These are phyloP conservation scores for Pogonophryne albipinna DNA, from an alignment of 2,797 vertebrate species.

Conservation along the genomic window DNA sequence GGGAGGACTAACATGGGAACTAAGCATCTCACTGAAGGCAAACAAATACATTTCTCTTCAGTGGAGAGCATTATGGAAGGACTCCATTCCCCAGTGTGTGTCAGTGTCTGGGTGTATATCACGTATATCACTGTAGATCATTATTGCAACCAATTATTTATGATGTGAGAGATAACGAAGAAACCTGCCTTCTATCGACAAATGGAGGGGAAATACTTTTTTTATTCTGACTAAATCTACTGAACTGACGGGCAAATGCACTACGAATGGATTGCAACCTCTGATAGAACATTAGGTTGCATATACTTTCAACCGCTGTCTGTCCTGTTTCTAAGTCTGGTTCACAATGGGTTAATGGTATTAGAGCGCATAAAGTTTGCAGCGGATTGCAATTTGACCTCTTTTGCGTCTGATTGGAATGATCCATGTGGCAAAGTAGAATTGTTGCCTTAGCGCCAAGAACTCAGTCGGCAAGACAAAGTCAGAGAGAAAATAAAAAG, in stretches of 20 bases:
- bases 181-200: slow-evolving; percentile 14
- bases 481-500: too few species aligned
- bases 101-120: slow-evolving; percentile 19
- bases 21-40: slow-evolving; percentile 33
- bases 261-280: too few species aligned
- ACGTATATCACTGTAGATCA: slow-evolving; percentile 5
- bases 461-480: too few species aligned
- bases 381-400: too few species aligned
- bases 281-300: too few species aligned
- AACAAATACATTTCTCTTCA: slow-evolving; percentile 25
- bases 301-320: not conserved
- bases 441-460: too few species aligned
- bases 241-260: not conserved
- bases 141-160: slow-evolving; percentile 2
- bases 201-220: not conserved
- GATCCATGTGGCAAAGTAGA: too few species aligned
- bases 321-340: not conserved
- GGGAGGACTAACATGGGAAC: slow-evolving; percentile 37
- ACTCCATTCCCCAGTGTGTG: not conserved
- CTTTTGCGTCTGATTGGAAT: too few species aligned
- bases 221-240: not conserved
- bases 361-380: not conserved
- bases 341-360: not conserved
- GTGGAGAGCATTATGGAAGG: slow-evolving; percentile 5
- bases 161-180: slow-evolving; percentile 16